Percentiles rank a stretch among this genome's conserved stretches.
Evolutionary conservation across 2,888 invertebrate species (phyloP).

Genomic region (Aphodius sticticus): DNA sequence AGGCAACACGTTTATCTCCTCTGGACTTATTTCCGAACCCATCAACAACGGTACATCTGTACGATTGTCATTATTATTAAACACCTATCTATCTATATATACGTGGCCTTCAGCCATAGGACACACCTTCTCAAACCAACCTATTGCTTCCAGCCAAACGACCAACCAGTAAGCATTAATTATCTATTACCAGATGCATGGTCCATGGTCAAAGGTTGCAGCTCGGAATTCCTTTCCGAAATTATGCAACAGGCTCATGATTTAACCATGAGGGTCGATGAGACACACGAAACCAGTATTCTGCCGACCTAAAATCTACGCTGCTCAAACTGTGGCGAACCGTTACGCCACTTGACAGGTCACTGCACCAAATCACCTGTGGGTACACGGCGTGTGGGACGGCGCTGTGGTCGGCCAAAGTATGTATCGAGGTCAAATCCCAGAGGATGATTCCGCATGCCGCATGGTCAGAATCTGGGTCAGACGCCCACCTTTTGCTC

Average conservation of each 20-base stretch:
- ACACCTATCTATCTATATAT: too few relatives aligned
- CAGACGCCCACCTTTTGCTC: slow-evolving; percentile 22
- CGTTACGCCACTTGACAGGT: slow-evolving; percentile 34
- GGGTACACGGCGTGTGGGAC: slow-evolving; percentile 11
- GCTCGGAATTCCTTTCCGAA: not conserved
- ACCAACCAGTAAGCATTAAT: too few relatives aligned
- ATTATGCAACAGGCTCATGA: not conserved
- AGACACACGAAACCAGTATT: not conserved
- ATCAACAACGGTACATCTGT: too few relatives aligned
- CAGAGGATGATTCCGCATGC: not conserved
- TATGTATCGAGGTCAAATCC: slow-evolving; percentile 13
- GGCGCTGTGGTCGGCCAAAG: not conserved
- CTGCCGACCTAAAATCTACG: not conserved
- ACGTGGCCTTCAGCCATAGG: too few relatives aligned
- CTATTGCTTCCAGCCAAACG: too few relatives aligned
- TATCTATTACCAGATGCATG: too few relatives aligned
- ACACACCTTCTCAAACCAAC: too few relatives aligned
- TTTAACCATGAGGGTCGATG: not conserved
- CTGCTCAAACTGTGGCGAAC: slow-evolving; percentile 32
- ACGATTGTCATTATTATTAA: too few relatives aligned
- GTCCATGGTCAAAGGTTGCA: too few relatives aligned
- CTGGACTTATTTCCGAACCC: too few relatives aligned
- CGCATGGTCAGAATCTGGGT: slow-evolving; percentile 25
- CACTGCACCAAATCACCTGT: slow-evolving; percentile 36
- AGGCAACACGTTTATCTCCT: too few relatives aligned